phyloP scores from a whole-genome alignment of 1,140 invertebrate species.

The Brachionus angularis region DNA sequence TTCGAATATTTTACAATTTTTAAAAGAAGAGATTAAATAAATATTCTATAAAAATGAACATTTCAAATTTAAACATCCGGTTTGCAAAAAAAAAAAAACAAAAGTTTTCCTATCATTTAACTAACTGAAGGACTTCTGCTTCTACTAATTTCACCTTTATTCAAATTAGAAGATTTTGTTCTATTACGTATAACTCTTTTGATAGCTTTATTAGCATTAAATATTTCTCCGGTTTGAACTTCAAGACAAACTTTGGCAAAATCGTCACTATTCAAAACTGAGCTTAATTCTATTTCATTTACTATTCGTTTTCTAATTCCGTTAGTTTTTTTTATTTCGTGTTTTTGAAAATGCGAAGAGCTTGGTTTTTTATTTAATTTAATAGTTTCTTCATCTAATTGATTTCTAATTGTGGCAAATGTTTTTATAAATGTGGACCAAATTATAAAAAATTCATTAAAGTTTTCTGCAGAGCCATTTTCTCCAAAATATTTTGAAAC shows the following conservation, averaged over 20 bases:
- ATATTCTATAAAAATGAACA: no score
- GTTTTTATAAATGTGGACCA: constrained; percentile 33
- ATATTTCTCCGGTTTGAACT: constrained; percentile 24
- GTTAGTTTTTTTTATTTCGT: not conserved
- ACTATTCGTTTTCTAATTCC: not conserved
- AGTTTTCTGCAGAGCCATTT: not conserved
- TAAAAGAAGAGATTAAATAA: no score
- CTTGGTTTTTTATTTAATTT: constrained; percentile 13
- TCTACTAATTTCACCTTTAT: not conserved
- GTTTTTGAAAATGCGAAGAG: not conserved
- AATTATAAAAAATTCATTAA: constrained; percentile 27
- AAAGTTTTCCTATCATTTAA: not conserved
- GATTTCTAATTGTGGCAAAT: not conserved
- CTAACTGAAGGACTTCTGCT: constrained; percentile 15
- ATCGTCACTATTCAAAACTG: not conserved
- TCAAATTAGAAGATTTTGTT: constrained; percentile 29
- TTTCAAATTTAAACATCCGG: no score
- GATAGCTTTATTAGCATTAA: not conserved
- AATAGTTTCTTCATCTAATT: constrained; percentile 3
- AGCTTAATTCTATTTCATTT: constrained; percentile 2
- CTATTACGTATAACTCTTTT: not conserved
- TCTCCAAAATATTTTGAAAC: constrained; percentile 29
- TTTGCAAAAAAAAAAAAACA: constrained; percentile 7
- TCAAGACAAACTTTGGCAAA: constrained; percentile 1
- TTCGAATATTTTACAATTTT: no score